Evolutionary conservation across 2,113 vertebrate genomes (phyloP), one percentile per base, ranked within the genome.

Genomic region (Amphiprion ocellaris): DNA sequence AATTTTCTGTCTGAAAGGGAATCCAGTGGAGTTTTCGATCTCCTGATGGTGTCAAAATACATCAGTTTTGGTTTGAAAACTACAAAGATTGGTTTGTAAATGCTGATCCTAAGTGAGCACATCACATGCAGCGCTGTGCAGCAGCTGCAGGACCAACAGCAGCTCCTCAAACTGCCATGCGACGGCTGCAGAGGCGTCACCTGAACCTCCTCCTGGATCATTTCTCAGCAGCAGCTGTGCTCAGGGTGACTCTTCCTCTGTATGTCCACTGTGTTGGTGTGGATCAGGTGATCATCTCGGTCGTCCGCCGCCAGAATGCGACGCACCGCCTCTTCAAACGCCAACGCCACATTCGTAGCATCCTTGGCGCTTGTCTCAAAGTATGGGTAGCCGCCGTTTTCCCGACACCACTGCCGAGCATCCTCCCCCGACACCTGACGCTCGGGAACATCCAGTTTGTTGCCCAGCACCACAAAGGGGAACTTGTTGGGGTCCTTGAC

Each of bases 351-450:
- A 3, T 99, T 99, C 3, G 94, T 98, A 39, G 98, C 95, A 81
- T 99, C 98, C 91, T 97, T 98, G 64, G 97, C 98, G 26, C 97
- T 99, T 0, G 97, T 99, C 93, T 99, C 98, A 81, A 98, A 99
- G 92, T 99, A 99, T 0, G 98, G 96, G 83, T 96, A 93, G 76
- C 97, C 96, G 10, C 98, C 98, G 24, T 97, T 98, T 73, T 98
- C 97, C 15, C 92, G 92, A 90, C 98, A 99, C 97, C 98, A 99
- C 81, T 90, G 92, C 49, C 96, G 94, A 0, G 94, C 98, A 41
- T 99, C 97, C 87, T 98, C 98, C 4, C 89, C 79, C 0, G 97
- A 96, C 66, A 99, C 97, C 72, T 99, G 98, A 49, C 97, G 93
- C 62, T 98, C 96, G 0, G 86, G 90, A 0, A 98, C 97, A 37